Conservation (phyloP, 1,140 invertebrate genomes). For the Sarcophaga peregrina region DNA sequence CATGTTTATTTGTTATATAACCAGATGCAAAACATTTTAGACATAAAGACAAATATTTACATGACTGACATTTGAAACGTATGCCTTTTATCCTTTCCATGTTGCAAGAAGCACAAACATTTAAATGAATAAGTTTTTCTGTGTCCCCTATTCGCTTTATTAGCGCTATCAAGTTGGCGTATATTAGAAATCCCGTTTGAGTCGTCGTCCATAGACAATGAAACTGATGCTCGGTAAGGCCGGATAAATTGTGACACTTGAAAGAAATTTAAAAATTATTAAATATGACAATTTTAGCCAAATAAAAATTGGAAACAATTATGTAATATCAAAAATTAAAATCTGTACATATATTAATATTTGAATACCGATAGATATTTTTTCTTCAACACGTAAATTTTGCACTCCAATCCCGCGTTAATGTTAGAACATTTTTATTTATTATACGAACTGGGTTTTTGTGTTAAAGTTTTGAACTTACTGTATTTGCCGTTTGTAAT, state of each 20-base stretch:
- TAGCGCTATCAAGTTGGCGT: slow-evolving; percentile 58
- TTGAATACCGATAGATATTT: no score
- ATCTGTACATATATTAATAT: no score
- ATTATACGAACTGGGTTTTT: no score
- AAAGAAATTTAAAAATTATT: slow-evolving; percentile 18
- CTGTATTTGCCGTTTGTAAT: no score
- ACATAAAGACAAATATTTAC: slow-evolving; percentile 59
- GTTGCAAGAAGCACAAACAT: slow-evolving; percentile 56
- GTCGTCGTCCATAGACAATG: slow-evolving; percentile 57
- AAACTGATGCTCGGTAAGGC: slow-evolving; percentile 57
- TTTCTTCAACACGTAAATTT: no score
- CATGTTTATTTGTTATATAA: slow-evolving; percentile 52
- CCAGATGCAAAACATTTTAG: slow-evolving; percentile 60
- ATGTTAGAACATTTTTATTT: no score
- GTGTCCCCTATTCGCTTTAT: slow-evolving; percentile 64
- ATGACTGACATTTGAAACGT: slow-evolving; percentile 62
- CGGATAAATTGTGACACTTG: slow-evolving; percentile 54
- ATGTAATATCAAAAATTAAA: not conserved
- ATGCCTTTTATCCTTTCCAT: slow-evolving; percentile 59
- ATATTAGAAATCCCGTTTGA: slow-evolving; percentile 62
- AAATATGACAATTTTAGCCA: not conserved
- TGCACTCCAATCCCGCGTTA: no score
- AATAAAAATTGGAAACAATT: not conserved
- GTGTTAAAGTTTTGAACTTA: no score
- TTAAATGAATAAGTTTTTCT: slow-evolving; percentile 60